phyloP scores from a whole-genome alignment of 1,140 invertebrate species.

The Drosophila aff. region DNA sequence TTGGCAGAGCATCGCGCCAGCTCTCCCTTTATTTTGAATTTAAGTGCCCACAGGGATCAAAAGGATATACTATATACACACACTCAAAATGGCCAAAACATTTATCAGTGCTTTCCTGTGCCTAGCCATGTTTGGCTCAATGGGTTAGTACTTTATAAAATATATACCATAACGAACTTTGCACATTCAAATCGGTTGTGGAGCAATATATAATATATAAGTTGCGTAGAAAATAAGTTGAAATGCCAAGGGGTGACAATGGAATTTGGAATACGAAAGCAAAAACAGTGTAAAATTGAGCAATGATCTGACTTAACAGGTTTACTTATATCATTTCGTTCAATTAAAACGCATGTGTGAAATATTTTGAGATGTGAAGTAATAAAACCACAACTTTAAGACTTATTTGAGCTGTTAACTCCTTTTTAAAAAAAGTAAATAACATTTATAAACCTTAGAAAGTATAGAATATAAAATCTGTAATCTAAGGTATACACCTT shows the following conservation, averaged over 20 bases:
- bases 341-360: neutral
- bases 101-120: constrained; percentile 78
- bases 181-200: constrained; percentile 35
- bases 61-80: constrained; percentile 42
- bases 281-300: constrained; percentile 5
- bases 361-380: neutral
- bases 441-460: neutral
- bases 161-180: constrained; percentile 51
- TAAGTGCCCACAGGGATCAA: constrained; percentile 43
- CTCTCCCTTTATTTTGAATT: constrained; percentile 29
- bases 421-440: neutral
- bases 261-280: neutral
- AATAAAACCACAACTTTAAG: neutral
- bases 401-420: neutral
- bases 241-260: constrained; percentile 4
- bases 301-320: neutral
- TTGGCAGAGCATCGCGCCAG: constrained; percentile 69
- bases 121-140: constrained; percentile 79
- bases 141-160: constrained; percentile 72
- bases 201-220: constrained; percentile 3
- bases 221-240: neutral
- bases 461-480: neutral
- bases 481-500: neutral
- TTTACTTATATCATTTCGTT: neutral
- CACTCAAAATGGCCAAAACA: constrained; percentile 70